phyloP scores from a whole-genome alignment of 1,140 invertebrate species.

The Hypothenemus hampei region DNA sequence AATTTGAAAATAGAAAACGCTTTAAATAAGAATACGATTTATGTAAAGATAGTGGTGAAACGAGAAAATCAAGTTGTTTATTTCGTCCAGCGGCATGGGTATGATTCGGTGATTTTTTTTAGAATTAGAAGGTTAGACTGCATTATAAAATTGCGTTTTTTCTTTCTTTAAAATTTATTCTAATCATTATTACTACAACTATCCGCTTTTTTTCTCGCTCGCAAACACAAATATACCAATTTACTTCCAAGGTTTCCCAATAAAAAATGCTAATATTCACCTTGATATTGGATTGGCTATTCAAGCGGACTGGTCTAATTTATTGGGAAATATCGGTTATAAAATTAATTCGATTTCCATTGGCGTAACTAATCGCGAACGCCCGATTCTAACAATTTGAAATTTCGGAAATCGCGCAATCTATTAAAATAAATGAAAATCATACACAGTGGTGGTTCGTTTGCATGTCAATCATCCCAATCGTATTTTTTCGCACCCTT shows the following conservation, averaged over 20 bases:
- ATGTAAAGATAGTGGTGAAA: slow-evolving; percentile 10
- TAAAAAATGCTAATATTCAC: slow-evolving; percentile 22
- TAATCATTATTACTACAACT: too few species aligned
- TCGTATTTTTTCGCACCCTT: slow-evolving; percentile 2
- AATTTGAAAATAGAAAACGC: too few species aligned
- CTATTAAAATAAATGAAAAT: too few species aligned
- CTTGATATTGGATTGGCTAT: slow-evolving; percentile 21
- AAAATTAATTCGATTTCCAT: slow-evolving; percentile 13
- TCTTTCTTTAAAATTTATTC: too few species aligned
- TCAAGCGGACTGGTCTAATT: slow-evolving; percentile 20
- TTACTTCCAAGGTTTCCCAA: slow-evolving; percentile 20
- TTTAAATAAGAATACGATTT: not conserved
- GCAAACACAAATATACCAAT: slow-evolving; percentile 17
- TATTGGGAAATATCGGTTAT: slow-evolving; percentile 23
- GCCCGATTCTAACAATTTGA: too few species aligned
- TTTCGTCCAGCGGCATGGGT: slow-evolving; percentile 4
- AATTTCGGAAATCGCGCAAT: too few species aligned
- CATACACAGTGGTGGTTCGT: too few species aligned
- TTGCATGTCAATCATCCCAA: too few species aligned
- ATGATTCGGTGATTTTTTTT: slow-evolving; percentile 18
- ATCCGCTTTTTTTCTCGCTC: slow-evolving; percentile 1
- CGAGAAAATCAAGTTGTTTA: slow-evolving; percentile 17
- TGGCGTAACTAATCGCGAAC: not conserved
- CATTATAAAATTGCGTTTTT: slow-evolving; percentile 18
- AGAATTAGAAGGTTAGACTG: slow-evolving; percentile 19